Evolutionary conservation across 2,113 vertebrate genomes (phyloP).

Genomic region (Aphyosemion australe): DNA sequence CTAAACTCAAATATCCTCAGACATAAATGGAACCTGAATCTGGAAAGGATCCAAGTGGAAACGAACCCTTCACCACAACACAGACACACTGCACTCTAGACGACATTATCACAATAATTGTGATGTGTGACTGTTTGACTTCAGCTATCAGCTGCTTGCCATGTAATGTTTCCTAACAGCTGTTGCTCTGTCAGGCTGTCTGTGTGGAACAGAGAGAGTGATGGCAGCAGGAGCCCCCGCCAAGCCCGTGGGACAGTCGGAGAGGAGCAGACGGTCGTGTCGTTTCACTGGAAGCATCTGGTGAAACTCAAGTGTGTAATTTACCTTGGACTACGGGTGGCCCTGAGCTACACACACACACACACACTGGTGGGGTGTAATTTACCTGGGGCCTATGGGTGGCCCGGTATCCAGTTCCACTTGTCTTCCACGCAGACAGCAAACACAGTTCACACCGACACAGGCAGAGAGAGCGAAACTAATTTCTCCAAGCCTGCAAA

Average conservation of each 20-base stretch:
- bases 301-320: conserved; percentile 76
- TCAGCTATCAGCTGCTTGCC: conserved; percentile 66
- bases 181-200: conserved; percentile 54
- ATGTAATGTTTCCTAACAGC: conserved; percentile 68
- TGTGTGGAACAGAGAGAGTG: conserved; percentile 55
- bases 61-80: conserved; percentile 32
- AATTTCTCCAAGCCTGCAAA: conserved; percentile 45
- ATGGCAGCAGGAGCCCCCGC: conserved; percentile 64
- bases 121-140: conserved; percentile 46
- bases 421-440: conserved; percentile 66
- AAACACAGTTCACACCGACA: conserved; percentile 54
- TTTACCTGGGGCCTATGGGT: conserved; percentile 76
- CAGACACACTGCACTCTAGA: conserved; percentile 25
- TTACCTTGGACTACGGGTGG: conserved; percentile 74
- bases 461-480: conserved; percentile 56
- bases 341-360: conserved; percentile 35
- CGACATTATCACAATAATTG: conserved; percentile 51
- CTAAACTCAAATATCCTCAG: not conserved
- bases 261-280: conserved; percentile 69
- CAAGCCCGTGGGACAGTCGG: conserved; percentile 55
- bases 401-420: conserved; percentile 68
- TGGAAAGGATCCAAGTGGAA: conserved; percentile 35
- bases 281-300: conserved; percentile 70
- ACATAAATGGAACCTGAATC: conserved; percentile 18
- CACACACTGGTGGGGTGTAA: conserved; percentile 69